A percentile compares a stretch with the other conserved stretches of the same genome.
These are phyloP conservation scores for Acinonyx jubatus DNA, from an alignment of 2,113 vertebrate genomes.

Conservation along the genomic window DNA sequence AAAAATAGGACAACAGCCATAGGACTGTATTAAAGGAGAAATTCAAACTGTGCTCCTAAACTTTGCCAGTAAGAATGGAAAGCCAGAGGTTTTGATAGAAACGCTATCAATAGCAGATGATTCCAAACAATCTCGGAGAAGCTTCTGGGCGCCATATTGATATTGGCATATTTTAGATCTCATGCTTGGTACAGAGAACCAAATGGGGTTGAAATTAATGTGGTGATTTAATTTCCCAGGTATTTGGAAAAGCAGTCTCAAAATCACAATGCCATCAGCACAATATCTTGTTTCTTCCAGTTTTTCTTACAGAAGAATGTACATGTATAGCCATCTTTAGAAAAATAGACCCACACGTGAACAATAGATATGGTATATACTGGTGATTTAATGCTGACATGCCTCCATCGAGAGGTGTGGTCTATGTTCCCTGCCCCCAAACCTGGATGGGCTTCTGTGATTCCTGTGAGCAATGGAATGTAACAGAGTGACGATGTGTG, in stretches of 20 bases:
- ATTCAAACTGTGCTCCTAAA: not conserved
- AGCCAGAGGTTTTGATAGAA: not conserved
- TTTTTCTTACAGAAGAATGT: not conserved
- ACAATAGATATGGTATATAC: not conserved
- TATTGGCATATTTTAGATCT: not conserved
- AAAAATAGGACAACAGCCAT: not conserved
- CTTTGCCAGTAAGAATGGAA: not conserved
- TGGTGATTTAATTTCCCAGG: not conserved
- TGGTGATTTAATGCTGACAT: not conserved
- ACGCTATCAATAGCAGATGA: not conserved
- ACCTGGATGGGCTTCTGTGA: not conserved
- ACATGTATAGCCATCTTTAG: not conserved
- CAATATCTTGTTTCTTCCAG: not conserved
- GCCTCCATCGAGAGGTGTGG: not conserved
- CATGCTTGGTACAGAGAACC: not conserved
- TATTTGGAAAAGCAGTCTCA: not conserved
- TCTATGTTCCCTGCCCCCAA: not conserved
- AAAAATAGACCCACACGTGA: not conserved
- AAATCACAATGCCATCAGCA: not conserved
- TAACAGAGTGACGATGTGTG: rapidly evolving
- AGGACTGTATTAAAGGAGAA: not conserved
- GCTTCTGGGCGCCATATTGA: not conserved
- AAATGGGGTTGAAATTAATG: not conserved
- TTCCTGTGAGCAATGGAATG: not conserved
- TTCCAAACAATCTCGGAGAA: not conserved